Percentiles rank a stretch among this genome's conserved stretches.
These are phyloP conservation scores for Invenusta paracnida DNA, from an alignment of 2,888 invertebrate species.

Conservation along the genomic window DNA sequence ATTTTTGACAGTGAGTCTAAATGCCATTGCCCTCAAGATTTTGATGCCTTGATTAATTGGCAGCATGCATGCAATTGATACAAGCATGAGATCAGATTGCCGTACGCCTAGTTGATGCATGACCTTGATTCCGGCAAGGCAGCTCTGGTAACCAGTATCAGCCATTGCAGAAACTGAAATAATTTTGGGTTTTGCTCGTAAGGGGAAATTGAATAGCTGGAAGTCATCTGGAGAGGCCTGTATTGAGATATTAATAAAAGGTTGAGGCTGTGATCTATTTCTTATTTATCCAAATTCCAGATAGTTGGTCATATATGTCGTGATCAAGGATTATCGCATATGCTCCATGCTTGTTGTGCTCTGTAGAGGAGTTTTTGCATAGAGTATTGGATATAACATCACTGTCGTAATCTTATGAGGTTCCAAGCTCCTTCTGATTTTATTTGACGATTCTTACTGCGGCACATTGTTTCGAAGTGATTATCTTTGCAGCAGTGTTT, in stretches of 20 bases:
- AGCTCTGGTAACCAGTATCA: conserved; percentile 48
- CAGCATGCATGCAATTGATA: conserved; percentile 50
- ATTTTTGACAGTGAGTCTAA: conserved; percentile 46
- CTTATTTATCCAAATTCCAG: not conserved
- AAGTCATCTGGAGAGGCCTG: not conserved
- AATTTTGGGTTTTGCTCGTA: not conserved
- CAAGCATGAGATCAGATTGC: conserved; percentile 48
- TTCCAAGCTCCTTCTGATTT: not conserved
- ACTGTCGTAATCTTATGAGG: not conserved
- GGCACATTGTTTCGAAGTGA: not conserved
- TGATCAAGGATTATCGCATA: not conserved
- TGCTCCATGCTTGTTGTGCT: not conserved
- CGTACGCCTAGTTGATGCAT: conserved; percentile 39
- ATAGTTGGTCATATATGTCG: conserved; percentile 9
- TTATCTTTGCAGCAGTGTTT: not conserved
- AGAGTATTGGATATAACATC: not conserved
- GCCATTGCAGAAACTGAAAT: conserved; percentile 43
- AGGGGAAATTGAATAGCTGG: not conserved
- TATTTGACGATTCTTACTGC: not conserved
- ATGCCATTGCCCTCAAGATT: conserved; percentile 49
- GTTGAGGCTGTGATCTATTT: not conserved
- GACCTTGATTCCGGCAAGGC: conserved; percentile 48
- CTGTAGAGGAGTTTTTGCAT: not conserved
- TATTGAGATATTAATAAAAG: not conserved
- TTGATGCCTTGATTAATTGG: conserved; percentile 48